Base-by-base conservation (phyloP, 2,113 vertebrate species). In the Willisornis vidua region DNA sequence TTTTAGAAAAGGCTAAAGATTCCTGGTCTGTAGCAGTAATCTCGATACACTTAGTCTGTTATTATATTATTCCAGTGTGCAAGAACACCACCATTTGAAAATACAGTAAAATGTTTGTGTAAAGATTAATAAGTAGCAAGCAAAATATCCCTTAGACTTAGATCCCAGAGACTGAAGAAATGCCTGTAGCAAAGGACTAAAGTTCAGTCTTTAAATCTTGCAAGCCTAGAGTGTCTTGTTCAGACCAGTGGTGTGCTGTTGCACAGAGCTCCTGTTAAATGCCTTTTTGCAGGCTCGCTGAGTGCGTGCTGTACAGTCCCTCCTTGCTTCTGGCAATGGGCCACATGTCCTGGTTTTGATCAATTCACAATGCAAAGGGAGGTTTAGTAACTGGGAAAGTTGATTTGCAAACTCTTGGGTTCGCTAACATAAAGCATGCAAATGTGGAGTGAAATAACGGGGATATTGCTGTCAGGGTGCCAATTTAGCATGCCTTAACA, bases 281-380 rank as follows among this genome's bases (percentile, higher is more conserved):
- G 1, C 43, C 0, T 0, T 59, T 91, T 95, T 65, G 78, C 0
- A 4, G 8, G 18, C 13, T 11, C 58, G 29, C 20, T 1, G 7
- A 23, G 12, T 18, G 17, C 0, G 0, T 33, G 19, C 43, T 72
- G 6, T 41, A 9, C 37, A 24, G 5, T 23, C 25, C 12, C 35
- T 59, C 19, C 31, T 28, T 3, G 5, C 28, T 29, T 67, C 37
- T 87, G 85, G 25, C 48, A 61, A 15, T 1, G 2, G 20, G 35
- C 52, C 48, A 25, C 1, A 37, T 65, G 11, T 57, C 17, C 54
- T 93, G 58, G 25, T 51, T 82, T 79, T 85, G 45, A 58, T 83
- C 28, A 61, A 28, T 54, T 89, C 9, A 8, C 4, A 19, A 2
- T 31, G 28, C 22, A 49, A 82, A 57, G 46, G 39, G 68, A 65